phyloP scores from a whole-genome alignment of 2,113 vertebrate genomes.

The Ammodytes marinus region DNA sequence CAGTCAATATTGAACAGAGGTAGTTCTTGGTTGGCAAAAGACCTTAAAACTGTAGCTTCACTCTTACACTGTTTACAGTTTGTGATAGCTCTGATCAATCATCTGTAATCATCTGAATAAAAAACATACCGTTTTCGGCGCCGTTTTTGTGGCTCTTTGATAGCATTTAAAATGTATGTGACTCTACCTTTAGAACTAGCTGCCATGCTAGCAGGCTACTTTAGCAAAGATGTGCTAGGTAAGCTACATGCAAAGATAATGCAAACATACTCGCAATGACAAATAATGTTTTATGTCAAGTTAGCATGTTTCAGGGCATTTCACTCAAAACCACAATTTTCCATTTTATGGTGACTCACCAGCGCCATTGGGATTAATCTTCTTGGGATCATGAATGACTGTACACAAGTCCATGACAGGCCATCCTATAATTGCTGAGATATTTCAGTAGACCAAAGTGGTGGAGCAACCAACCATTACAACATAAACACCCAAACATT shows the following conservation, averaged over 20 bases:
- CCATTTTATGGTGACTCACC: not conserved
- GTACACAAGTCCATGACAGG: not conserved
- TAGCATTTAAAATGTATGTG: not conserved
- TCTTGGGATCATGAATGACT: not conserved
- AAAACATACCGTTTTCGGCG: too few species aligned
- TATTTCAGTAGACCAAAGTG: not conserved
- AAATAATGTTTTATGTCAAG: too few species aligned
- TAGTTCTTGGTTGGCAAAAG: not conserved
- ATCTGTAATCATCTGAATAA: too few species aligned
- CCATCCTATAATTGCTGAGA: not conserved
- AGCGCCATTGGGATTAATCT: not conserved
- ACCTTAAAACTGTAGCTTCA: not conserved
- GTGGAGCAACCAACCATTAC: constrained; percentile 8
- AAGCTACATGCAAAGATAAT: not conserved
- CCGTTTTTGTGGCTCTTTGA: too few species aligned
- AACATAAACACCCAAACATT: constrained; percentile 37
- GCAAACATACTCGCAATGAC: not conserved
- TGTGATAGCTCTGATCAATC: not conserved
- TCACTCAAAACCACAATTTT: not conserved
- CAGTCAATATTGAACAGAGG: not conserved
- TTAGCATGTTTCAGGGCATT: not conserved
- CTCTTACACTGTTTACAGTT: not conserved
- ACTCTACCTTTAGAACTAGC: not conserved
- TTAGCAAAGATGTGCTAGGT: not conserved
- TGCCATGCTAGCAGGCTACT: not conserved